Conservation (phyloP, 2,113 vertebrate species). For the Sinocyclocheilus anshuiensis region DNA sequence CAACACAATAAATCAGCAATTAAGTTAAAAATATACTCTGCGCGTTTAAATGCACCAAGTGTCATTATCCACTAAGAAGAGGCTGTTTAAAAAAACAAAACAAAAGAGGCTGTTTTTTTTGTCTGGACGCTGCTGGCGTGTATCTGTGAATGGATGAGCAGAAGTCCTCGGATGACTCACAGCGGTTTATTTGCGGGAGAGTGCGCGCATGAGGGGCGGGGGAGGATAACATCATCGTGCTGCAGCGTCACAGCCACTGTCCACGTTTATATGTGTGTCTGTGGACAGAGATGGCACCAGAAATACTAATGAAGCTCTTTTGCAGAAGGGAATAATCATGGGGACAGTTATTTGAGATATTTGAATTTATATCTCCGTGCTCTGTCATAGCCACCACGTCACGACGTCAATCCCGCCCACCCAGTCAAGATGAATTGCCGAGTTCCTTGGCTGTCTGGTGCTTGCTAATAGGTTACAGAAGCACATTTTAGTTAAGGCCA, state of each 20-base stretch:
- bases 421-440: not conserved
- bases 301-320: not conserved
- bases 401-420: slow-evolving; percentile 4
- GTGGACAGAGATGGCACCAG: not conserved
- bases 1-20: too few relatives aligned
- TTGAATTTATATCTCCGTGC: not conserved
- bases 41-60: not conserved
- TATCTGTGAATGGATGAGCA: slow-evolving; percentile 16
- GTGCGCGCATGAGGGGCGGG: slow-evolving; percentile 61
- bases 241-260: slow-evolving; percentile 7
- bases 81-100: not conserved
- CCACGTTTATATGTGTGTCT: not conserved
- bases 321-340: not conserved
- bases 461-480: not conserved
- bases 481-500: too few relatives aligned
- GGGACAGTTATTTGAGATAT: not conserved
- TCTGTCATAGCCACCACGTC: not conserved
- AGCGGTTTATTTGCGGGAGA: slow-evolving; percentile 79
- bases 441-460: not conserved
- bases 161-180: slow-evolving; percentile 74
- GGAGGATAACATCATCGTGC: not conserved
- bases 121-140: not conserved
- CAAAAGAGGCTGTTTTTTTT: not conserved
- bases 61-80: not conserved
- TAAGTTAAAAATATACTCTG: too few relatives aligned